These are phyloP conservation scores for Philopedon plagiatum DNA, from an alignment of 2,888 invertebrate genomes.

Conservation along the genomic window DNA sequence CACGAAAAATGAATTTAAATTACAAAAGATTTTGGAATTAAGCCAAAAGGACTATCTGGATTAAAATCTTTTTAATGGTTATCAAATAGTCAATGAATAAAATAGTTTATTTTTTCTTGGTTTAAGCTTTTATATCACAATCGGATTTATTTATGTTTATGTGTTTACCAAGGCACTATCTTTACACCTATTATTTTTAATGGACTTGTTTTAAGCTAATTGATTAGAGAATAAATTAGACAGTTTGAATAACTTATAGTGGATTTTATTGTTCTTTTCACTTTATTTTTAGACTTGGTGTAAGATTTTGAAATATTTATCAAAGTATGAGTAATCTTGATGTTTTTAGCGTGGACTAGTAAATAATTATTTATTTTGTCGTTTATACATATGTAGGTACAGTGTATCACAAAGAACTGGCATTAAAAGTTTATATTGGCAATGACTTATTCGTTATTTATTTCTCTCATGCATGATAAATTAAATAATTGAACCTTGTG, in stretches of 20 bases:
- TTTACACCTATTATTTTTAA: slow-evolving; percentile 30
- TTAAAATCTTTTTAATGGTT: slow-evolving; percentile 38
- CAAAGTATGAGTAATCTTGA: slow-evolving; percentile 13
- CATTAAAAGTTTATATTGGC: too few relatives aligned
- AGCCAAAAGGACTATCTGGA: slow-evolving; percentile 32
- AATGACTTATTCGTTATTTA: too few relatives aligned
- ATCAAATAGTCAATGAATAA: slow-evolving; percentile 28
- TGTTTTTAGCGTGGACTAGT: too few relatives aligned
- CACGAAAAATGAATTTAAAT: slow-evolving; percentile 17
- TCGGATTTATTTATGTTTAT: slow-evolving; percentile 30
- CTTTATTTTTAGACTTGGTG: slow-evolving; percentile 26
- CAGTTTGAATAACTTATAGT: background rate
- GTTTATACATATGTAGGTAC: too few relatives aligned
- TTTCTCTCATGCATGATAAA: too few relatives aligned
- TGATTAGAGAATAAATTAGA: slow-evolving; percentile 33
- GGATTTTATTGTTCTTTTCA: slow-evolving; percentile 5
- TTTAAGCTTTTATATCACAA: slow-evolving; percentile 27
- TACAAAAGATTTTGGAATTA: slow-evolving; percentile 21
- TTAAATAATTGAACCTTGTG: too few relatives aligned
- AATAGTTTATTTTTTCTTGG: slow-evolving; percentile 29
- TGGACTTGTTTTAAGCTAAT: slow-evolving; percentile 28
- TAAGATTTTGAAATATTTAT: slow-evolving; percentile 2
- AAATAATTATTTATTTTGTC: too few relatives aligned
- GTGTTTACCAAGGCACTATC: slow-evolving; percentile 2
- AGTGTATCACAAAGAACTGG: too few relatives aligned